These are phyloP conservation scores for Drosophila ironensis DNA, from an alignment of 1,140 invertebrate species.

Conservation along the genomic window DNA sequence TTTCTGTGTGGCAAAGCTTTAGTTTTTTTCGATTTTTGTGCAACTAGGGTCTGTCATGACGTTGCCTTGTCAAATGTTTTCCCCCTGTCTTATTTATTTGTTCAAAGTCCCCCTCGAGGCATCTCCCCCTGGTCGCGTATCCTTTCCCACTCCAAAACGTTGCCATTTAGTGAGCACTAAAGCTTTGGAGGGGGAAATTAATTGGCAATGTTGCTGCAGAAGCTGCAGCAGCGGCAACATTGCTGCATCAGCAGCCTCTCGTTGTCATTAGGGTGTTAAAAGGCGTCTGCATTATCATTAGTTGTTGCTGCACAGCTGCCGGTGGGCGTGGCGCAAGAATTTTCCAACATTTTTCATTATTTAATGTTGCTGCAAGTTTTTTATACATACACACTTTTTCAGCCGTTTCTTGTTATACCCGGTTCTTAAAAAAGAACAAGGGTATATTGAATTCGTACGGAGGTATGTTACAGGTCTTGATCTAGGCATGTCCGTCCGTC, in stretches of 20 bases:
- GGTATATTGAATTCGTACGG: too few relatives aligned
- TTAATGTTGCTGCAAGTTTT: slow-evolving; percentile 37
- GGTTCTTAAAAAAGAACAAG: too few relatives aligned
- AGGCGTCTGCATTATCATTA: slow-evolving; percentile 58
- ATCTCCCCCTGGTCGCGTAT: too few relatives aligned
- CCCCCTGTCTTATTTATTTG: slow-evolving; percentile 50
- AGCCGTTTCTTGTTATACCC: too few relatives aligned
- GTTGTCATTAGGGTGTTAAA: slow-evolving; percentile 67
- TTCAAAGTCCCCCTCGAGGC: slow-evolving; percentile 28
- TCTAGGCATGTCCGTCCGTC: too few relatives aligned
- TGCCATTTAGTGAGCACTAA: slow-evolving; percentile 16
- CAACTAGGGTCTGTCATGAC: slow-evolving; percentile 32
- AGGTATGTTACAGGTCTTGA: too few relatives aligned
- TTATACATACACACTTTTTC: not conserved
- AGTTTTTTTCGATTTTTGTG: not conserved
- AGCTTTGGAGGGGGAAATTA: slow-evolving; percentile 39
- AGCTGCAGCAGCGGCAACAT: slow-evolving; percentile 15
- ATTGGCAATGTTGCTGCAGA: slow-evolving; percentile 39
- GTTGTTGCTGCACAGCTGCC: slow-evolving; percentile 19
- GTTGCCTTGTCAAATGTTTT: slow-evolving; percentile 51
- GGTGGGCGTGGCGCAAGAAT: slow-evolving; percentile 52
- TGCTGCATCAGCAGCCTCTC: slow-evolving; percentile 40
- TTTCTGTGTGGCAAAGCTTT: not conserved
- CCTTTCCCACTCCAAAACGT: not conserved
- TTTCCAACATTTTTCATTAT: slow-evolving; percentile 58